Conservation (phyloP, 2,888 invertebrate genomes). For the Amphipyra berbera region DNA sequence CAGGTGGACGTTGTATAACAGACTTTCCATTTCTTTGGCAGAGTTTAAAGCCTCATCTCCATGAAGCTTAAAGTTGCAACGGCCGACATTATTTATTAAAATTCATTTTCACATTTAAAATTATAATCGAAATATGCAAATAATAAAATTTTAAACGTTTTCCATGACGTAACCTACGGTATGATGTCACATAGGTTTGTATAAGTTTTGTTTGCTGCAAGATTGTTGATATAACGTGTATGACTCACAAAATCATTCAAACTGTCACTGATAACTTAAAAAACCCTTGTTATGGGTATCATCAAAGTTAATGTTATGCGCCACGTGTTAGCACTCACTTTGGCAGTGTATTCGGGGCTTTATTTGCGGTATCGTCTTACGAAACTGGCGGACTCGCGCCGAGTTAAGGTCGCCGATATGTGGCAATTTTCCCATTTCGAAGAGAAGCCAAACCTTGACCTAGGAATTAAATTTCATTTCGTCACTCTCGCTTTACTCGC, state of each 20-base stretch:
- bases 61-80: conserved; percentile 40
- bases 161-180: conserved; percentile 34
- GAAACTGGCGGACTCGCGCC: conserved; percentile 79
- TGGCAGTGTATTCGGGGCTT: conserved; percentile 66
- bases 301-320: conserved; percentile 17
- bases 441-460: conserved; percentile 88
- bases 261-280: conserved; percentile 22
- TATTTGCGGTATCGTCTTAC: conserved; percentile 75
- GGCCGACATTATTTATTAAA: conserved; percentile 18
- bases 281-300: conserved; percentile 27
- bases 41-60: conserved; percentile 61
- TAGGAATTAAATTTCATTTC: conserved; percentile 87
- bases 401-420: conserved; percentile 86
- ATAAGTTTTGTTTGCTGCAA: conserved; percentile 37
- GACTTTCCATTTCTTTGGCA: conserved; percentile 87
- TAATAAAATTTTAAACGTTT: conserved; percentile 15
- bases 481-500: conserved; percentile 73
- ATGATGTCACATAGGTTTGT: conserved; percentile 33
- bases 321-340: conserved; percentile 38
- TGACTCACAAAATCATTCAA: conserved; percentile 27
- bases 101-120: conserved; percentile 33
- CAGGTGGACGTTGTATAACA: conserved; percentile 88
- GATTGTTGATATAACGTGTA: conserved; percentile 30
- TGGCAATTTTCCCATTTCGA: conserved; percentile 90
- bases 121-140: conserved; percentile 25